phyloP scores from a whole-genome alignment of 2,888 invertebrate genomes.

The Diadegma fenestrale region DNA sequence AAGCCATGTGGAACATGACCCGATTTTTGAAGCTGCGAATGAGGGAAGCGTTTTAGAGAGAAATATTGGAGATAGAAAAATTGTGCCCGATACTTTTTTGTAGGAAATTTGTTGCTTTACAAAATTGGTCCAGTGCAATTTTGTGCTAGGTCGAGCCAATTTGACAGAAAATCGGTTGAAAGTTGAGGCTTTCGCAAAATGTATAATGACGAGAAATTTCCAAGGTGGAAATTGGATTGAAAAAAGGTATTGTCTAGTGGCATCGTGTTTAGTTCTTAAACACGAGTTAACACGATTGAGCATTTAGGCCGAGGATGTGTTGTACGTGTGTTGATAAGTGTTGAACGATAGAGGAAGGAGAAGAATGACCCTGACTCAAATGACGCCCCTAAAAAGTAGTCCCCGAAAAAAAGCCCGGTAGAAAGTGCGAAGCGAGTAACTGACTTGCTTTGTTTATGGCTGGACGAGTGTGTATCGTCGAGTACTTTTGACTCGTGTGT shows the following conservation, averaged over 20 bases:
- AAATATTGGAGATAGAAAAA: background rate
- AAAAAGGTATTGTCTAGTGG: background rate
- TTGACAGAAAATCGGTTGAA: background rate
- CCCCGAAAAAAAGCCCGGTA: constrained; percentile 34
- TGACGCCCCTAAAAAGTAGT: constrained; percentile 39
- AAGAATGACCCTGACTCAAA: constrained; percentile 31
- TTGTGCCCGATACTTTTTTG: background rate
- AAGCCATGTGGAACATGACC: background rate
- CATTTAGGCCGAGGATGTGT: background rate
- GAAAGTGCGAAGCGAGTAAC: constrained; percentile 49
- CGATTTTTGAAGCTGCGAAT: background rate
- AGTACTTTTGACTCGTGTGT: constrained; percentile 60
- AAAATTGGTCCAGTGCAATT: background rate
- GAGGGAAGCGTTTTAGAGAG: background rate
- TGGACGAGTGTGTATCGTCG: constrained; percentile 50
- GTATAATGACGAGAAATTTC: background rate
- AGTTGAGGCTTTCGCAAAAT: background rate
- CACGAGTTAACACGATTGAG: background rate
- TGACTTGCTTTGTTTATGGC: constrained; percentile 71
- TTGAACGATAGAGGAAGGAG: constrained; percentile 14
- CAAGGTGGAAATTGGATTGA: background rate
- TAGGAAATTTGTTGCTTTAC: background rate
- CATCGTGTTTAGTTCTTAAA: background rate
- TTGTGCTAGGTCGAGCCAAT: background rate
- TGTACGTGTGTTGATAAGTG: background rate